phyloP scores from a whole-genome alignment of 2,888 invertebrate genomes.

The Nineta flava region DNA sequence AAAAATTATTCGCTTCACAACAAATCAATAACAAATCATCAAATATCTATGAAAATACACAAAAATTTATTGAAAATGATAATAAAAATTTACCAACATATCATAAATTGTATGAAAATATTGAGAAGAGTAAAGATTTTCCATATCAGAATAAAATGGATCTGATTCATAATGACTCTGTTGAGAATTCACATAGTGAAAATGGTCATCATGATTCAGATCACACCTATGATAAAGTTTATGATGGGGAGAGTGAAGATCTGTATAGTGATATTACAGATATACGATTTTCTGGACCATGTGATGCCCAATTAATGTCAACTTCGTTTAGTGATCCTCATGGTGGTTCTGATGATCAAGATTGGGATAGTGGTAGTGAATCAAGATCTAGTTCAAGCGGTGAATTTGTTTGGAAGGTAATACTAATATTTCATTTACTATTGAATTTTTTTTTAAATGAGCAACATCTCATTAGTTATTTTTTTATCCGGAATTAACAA shows the following conservation, averaged over 20 bases:
- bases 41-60: slow-evolving; percentile 1
- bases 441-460: background rate
- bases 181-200: slow-evolving; percentile 8
- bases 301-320: slow-evolving; percentile 26
- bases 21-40: background rate
- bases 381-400: slow-evolving; percentile 59
- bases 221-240: slow-evolving; percentile 7
- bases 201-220: slow-evolving; percentile 11
- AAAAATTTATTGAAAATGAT: background rate
- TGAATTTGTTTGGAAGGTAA: slow-evolving; percentile 66
- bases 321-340: slow-evolving; percentile 33
- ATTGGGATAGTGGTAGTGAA: slow-evolving; percentile 56
- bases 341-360: slow-evolving; percentile 36
- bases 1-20: slow-evolving; percentile 9
- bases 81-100: slow-evolving; percentile 3
- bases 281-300: slow-evolving; percentile 27
- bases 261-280: slow-evolving; percentile 25
- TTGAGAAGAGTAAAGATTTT: background rate
- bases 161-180: slow-evolving; percentile 3
- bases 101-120: slow-evolving; percentile 2
- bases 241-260: slow-evolving; percentile 11
- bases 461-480: too few species aligned
- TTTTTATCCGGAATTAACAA: too few species aligned
- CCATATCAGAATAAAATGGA: background rate
- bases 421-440: slow-evolving; percentile 8